These are phyloP conservation scores for Parnassius apollo DNA, from an alignment of 2,888 invertebrate species.

Conservation along the genomic window DNA sequence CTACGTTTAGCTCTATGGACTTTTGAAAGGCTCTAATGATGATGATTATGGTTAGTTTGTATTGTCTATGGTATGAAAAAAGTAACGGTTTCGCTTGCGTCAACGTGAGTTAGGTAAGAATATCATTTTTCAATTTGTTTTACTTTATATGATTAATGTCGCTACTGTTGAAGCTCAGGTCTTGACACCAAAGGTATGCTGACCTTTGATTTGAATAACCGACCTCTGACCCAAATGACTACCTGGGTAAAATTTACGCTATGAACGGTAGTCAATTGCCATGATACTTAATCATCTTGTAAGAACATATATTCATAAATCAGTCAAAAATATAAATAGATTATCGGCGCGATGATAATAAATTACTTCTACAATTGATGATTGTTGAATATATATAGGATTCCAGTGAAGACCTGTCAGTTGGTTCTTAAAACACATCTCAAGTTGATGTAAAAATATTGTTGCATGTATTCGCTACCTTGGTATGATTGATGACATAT, in stretches of 20 bases:
- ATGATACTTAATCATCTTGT: conserved; percentile 16
- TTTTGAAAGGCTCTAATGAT: too few species aligned
- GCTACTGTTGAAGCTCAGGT: not conserved
- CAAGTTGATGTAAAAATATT: not conserved
- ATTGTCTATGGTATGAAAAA: too few species aligned
- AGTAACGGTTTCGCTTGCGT: too few species aligned
- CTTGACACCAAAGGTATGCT: not conserved
- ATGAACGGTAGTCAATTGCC: conserved; percentile 13
- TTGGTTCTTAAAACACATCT: conserved; percentile 1
- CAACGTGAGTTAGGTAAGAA: too few species aligned
- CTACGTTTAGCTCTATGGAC: too few species aligned
- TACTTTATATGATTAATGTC: too few species aligned
- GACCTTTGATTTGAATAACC: conserved; percentile 3
- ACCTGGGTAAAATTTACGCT: too few species aligned
- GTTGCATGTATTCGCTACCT: conserved; percentile 8
- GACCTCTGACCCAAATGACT: not conserved
- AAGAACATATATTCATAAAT: conserved; percentile 17
- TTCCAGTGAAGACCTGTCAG: conserved; percentile 2
- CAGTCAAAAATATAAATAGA: conserved; percentile 17
- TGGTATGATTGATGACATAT: conserved; percentile 2
- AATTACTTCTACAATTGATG: conserved; percentile 22
- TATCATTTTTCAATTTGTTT: too few species aligned
- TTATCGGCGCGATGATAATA: conserved; percentile 5
- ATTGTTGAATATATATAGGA: conserved; percentile 17
- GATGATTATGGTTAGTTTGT: too few species aligned